Base-by-base conservation (phyloP, 2,113 vertebrate species). In the Vanacampus margaritifer region DNA sequence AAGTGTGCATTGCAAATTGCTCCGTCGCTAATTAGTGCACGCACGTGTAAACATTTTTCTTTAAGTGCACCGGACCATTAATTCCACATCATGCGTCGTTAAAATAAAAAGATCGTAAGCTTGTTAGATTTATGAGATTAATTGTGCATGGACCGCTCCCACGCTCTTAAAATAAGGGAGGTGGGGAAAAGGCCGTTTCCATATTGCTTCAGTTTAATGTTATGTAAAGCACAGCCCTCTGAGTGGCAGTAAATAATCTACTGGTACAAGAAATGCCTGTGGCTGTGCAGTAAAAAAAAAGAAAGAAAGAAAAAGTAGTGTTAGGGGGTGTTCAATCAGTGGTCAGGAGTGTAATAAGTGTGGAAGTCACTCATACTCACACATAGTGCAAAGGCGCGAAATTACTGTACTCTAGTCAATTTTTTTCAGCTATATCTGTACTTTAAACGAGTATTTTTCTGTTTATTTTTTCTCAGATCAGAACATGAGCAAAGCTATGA, bases 171-270 rank as follows among this genome's bases (percentile, higher is more conserved):
- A 60, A 68, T 2, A 16, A 9, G 32, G 24, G 39, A 23, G 64
- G 45, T 1, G 23, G 65, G 65, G 43, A 74, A 12, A 26, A 60
- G 64, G 65, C 82, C 48, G 36, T 64, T 82, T 67, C 59, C 72
- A 64, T 79, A 78, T 74, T 81, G 72, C 74, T 68, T 72, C 72
- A 78, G 75, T 87, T 88, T 81, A 86, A 86, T 87, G 81, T 75
- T 79, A 89, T 87, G 85, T 81, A 87, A 84, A 87, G 78, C 76
- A 77, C 79, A 68, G 83, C 76, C 76, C 77, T 85, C 79, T 65
- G 69, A 78, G 78, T 79, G 77, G 64, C 75, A 71, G 79, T 70
- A 84, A 81, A 86, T 84, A 82, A 84, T 88, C 81, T 81, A 79
- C 74, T 48, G 68, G 67, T 77, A 67, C 69, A 64, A 67, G 73